Base-by-base conservation (phyloP, 2,113 vertebrate species). In the Grus americana region DNA sequence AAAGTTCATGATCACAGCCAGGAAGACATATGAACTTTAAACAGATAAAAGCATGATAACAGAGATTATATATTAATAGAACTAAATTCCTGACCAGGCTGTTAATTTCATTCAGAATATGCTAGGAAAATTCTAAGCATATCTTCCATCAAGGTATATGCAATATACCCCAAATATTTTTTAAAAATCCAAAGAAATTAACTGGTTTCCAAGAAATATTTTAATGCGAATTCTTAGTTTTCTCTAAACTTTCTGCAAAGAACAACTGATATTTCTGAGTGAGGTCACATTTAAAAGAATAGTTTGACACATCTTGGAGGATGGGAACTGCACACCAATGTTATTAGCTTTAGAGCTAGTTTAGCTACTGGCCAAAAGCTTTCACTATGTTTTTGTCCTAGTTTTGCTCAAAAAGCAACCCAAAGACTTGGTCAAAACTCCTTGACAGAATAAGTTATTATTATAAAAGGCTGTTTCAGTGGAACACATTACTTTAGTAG, bases 11-110 rank as follows among this genome's bases (percentile, higher is more conserved):
- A 84, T 10, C 30, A 91, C 61, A 92, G 57, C 55, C 47, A 75
- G 86, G 55, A 88, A 95, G 84, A 66, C 5, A 70, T 71, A 55
- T 66, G 79, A 98, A 84, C 93, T 98, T 97, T 95, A 91, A 88
- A 87, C 82, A 93, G 32, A 54, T 91, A 85, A 92, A 58, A 18
- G 29, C 40, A 83, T 44, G 82, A 27, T 61, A 85, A 80, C 1
- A 1, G 59, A 80, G 75, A 71, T 92, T 78, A 86, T 74, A 63
- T 23, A 95, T 95, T 86, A 92, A 86, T 10, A 82, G 34, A 93
- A 80, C 34, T 40, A 65, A 85, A 91, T 81, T 70, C 59, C 57
- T 74, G 36, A 71, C 32, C 6, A 40, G 71, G 23, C 12, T 72
- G 44, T 61, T 72, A 46, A 72, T 75, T 86, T 93, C 44, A 88